Evolutionary conservation across 2,888 invertebrate genomes (phyloP).

Genomic region (Agrypnus murinus): DNA sequence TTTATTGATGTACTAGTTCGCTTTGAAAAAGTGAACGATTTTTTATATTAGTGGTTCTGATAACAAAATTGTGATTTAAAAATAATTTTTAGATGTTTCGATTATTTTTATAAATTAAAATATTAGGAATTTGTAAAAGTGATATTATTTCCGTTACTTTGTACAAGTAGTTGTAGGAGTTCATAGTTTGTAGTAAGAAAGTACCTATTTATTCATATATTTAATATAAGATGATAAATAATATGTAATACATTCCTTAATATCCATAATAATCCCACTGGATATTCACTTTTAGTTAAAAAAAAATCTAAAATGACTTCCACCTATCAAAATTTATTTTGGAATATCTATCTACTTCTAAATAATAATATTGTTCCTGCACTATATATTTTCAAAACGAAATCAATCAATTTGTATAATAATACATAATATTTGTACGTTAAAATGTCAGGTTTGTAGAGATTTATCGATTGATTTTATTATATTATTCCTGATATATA

Average conservation of each 20-base stretch:
- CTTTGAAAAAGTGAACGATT: slow-evolving; percentile 13
- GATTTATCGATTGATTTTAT: neutral
- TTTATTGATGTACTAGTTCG: slow-evolving; percentile 2
- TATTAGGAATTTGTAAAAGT: slow-evolving; percentile 27
- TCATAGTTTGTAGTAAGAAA: slow-evolving; percentile 40
- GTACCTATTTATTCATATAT: slow-evolving; percentile 42
- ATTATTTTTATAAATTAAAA: slow-evolving; percentile 34
- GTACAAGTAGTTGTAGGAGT: slow-evolving; percentile 40
- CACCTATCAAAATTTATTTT: neutral
- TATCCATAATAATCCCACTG: neutral
- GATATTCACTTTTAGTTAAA: neutral
- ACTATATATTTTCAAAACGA: neutral
- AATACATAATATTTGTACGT: neutral
- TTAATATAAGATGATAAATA: slow-evolving; percentile 32
- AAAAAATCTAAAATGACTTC: neutral
- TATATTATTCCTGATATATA: slow-evolving; percentile 15
- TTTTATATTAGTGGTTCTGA: slow-evolving; percentile 27
- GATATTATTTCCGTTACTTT: slow-evolving; percentile 41
- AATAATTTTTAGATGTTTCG: slow-evolving; percentile 37
- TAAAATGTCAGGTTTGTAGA: neutral
- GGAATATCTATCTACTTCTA: neutral
- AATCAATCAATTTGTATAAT: neutral
- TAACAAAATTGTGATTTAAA: slow-evolving; percentile 44
- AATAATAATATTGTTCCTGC: neutral
- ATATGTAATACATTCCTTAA: slow-evolving; percentile 18